Evolutionary conservation across 1,140 invertebrate genomes (phyloP).

Genomic region (Thaumatotibia leucotreta): DNA sequence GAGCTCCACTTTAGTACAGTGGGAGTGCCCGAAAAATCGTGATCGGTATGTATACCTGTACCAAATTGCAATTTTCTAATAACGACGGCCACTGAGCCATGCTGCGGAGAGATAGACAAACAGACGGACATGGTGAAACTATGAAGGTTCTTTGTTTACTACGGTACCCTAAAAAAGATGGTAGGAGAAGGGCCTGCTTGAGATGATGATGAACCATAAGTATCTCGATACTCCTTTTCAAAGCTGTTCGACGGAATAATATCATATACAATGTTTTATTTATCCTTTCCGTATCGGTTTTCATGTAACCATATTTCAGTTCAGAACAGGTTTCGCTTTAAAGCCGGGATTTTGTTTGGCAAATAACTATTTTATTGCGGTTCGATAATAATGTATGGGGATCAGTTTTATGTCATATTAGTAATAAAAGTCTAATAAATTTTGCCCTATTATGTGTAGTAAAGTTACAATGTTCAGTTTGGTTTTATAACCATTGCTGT

Average conservation of each 20-base stretch:
- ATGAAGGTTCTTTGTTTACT: too few relatives aligned
- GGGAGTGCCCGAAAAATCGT: too few relatives aligned
- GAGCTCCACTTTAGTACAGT: too few relatives aligned
- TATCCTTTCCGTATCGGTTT: conserved; percentile 39
- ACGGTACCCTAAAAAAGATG: too few relatives aligned
- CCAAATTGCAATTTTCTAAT: too few relatives aligned
- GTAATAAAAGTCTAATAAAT: conserved; percentile 29
- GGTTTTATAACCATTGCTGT: neutral
- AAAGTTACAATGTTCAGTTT: conserved; percentile 5
- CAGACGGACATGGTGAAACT: too few relatives aligned
- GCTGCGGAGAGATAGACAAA: too few relatives aligned
- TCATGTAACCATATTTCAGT: conserved; percentile 33
- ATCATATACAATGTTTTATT: conserved; percentile 44
- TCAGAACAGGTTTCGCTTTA: conserved; percentile 12
- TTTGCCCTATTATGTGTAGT: neutral
- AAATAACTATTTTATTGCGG: conserved; percentile 32
- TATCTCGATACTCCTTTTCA: neutral
- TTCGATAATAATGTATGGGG: conserved; percentile 28
- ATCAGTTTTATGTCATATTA: conserved; percentile 26
- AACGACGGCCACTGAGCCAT: too few relatives aligned
- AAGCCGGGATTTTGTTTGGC: conserved; percentile 24
- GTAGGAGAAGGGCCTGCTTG: too few relatives aligned
- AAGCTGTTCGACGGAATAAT: conserved; percentile 30
- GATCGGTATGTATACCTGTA: too few relatives aligned
- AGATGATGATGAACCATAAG: too few relatives aligned